Percentiles rank a stretch among this genome's conserved stretches.
These are phyloP conservation scores for Mirounga angustirostris DNA, from an alignment of 2,113 vertebrate species.

Conservation along the genomic window DNA sequence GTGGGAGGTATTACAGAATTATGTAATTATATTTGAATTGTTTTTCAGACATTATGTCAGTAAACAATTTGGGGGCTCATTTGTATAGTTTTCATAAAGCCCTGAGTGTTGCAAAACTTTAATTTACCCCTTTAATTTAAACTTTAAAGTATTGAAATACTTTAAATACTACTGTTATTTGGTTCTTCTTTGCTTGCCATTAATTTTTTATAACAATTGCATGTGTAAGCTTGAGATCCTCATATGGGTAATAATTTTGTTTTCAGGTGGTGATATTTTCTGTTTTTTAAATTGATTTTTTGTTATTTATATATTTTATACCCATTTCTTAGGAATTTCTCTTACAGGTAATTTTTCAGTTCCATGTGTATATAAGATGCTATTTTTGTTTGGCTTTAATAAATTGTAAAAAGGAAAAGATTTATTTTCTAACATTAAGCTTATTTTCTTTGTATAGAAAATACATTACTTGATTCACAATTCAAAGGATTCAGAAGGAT, in stretches of 20 bases:
- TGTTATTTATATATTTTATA: not conserved
- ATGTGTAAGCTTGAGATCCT: not conserved
- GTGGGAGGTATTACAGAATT: not conserved
- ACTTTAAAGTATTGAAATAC: not conserved
- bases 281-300: not conserved
- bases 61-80: not conserved
- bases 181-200: not conserved
- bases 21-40: conserved; percentile 5
- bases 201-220: not conserved
- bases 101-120: not conserved
- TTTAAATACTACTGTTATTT: not conserved
- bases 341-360: not conserved
- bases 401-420: conserved; percentile 41
- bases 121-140: not conserved
- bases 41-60: not conserved
- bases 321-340: not conserved
- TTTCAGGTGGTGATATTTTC: not conserved
- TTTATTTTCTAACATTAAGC: not conserved
- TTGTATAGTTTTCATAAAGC: not conserved
- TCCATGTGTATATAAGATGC: not conserved
- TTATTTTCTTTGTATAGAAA: not conserved
- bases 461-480: not conserved
- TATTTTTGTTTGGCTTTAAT: conserved; percentile 23
- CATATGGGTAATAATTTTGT: not conserved
- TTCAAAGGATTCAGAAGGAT: not conserved